Evolutionary conservation across 2,797 vertebrate species (phyloP), one percentile per base, ranked within the genome.

Genomic region (Gadopsis bispinosus): DNA sequence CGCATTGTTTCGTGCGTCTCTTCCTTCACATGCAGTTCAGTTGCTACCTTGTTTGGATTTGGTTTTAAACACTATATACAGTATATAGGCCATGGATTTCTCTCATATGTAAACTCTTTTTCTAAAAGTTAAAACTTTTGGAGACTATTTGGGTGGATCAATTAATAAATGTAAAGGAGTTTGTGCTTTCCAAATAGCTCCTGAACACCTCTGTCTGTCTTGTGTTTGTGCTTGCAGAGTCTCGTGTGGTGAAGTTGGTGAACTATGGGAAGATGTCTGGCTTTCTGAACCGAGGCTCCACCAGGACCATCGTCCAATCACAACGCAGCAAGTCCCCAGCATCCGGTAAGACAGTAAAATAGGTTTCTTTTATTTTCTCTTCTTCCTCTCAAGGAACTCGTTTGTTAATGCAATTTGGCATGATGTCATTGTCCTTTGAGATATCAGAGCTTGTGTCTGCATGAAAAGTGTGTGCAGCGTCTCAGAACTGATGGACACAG

Each of bases 271-370:
- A 96, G 95, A 96, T 97, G 92, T 94, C 96, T 48, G 94, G 93
- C 0, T 94, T 95, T 51, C 91, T 96, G 79, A 95, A 84, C 84
- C 93, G 96, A 77, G 90, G 93, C 87, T 94, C 95, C 77, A 96
- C 96, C 41, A 96, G 95, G 93, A 95, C 94, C 33, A 92, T 94
- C 0, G 91, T 95, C 61, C 97, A 96, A 17, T 95, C 96, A 17
- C 84, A 92, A 66, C 95, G 96, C 93, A 97, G 96, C 97, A 98
- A 98, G 90, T 98, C 97, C 37, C 97, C 97, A 19, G 95, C 95
- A 69, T 97, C 97, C 89, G 96, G 97, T 98, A 95, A 95, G 83
- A 67, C 67, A 48, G 19, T 22, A 2, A 13, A 31, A 33, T 2
- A 29, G 53, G 19, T 82, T 75, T 31, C 39, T 17, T 22, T 71